These are phyloP conservation scores for Lucilia cuprina DNA, from an alignment of 1,140 invertebrate species.

Conservation along the genomic window DNA sequence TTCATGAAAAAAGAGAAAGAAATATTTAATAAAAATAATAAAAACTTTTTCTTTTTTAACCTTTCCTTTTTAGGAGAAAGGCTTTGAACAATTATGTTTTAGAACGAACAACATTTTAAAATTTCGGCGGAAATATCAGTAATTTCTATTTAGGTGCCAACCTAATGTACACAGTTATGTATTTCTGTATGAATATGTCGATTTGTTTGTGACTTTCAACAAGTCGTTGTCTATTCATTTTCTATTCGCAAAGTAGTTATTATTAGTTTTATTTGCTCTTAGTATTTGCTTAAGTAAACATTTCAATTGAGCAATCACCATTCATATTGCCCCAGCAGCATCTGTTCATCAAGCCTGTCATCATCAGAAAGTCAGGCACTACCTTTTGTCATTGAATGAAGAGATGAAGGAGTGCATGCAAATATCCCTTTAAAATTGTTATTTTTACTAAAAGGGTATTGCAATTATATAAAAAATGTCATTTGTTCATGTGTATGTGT, in stretches of 20 bases:
- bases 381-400: too few species aligned
- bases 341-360: background rate
- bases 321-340: background rate
- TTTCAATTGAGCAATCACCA: slow-evolving; percentile 14
- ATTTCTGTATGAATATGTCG: background rate
- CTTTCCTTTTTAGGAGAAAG: too few species aligned
- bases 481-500: too few species aligned
- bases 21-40: too few species aligned
- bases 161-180: too few species aligned
- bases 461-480: background rate
- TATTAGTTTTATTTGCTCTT: slow-evolving; percentile 15
- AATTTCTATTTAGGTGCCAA: too few species aligned
- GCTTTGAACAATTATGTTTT: too few species aligned
- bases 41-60: too few species aligned
- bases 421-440: background rate
- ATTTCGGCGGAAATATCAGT: too few species aligned
- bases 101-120: too few species aligned
- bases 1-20: too few species aligned
- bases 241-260: background rate
- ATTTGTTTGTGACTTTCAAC: background rate
- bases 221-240: background rate
- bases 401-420: background rate
- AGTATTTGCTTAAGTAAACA: slow-evolving; percentile 7
- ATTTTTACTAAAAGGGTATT: slow-evolving; percentile 1
- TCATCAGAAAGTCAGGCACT: background rate